A percentile compares a stretch with the other conserved stretches of the same genome.
phyloP scores from a whole-genome alignment of 2,797 vertebrate genomes.

The Rhadinocentrus ornatus region DNA sequence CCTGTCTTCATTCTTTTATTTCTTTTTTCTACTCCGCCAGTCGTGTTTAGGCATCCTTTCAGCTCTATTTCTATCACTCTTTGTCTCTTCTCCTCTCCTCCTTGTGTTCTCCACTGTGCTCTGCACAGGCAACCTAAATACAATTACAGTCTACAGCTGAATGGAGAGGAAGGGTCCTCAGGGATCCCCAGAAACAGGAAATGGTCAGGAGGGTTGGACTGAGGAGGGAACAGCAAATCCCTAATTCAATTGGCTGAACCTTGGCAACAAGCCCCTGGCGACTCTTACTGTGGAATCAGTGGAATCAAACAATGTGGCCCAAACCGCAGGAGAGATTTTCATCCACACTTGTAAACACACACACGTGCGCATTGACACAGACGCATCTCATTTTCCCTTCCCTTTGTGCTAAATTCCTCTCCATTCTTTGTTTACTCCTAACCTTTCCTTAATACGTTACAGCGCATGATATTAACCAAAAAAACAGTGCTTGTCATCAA shows the following conservation, averaged over 20 bases:
- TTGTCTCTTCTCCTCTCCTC: conserved; percentile 39
- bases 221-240: conserved; percentile 80
- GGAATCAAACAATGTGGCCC: conserved; percentile 81
- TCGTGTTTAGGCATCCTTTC: conserved; percentile 56
- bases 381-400: conserved; percentile 60
- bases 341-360: conserved; percentile 55
- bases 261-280: conserved; percentile 83
- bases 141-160: conserved; percentile 81
- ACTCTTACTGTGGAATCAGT: conserved; percentile 81
- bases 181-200: conserved; percentile 79
- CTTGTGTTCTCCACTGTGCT: conserved; percentile 65
- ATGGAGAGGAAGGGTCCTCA: conserved; percentile 73
- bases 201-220: conserved; percentile 78
- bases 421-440: background rate
- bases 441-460: conserved; percentile 1
- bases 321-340: conserved; percentile 75
- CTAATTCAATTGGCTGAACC: conserved; percentile 87
- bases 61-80: conserved; percentile 39
- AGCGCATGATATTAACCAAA: conserved; percentile 4
- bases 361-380: conserved; percentile 45
- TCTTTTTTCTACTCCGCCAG: conserved; percentile 27
- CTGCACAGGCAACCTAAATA: conserved; percentile 76
- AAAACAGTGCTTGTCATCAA: conserved; percentile 15
- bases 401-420: conserved; percentile 2
- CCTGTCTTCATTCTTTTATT: conserved; percentile 29